A percentile compares a stretch with the other conserved stretches of the same genome.
Evolutionary conservation across 2,797 vertebrate genomes (phyloP).

Genomic region (Dermochelys coriacea): DNA sequence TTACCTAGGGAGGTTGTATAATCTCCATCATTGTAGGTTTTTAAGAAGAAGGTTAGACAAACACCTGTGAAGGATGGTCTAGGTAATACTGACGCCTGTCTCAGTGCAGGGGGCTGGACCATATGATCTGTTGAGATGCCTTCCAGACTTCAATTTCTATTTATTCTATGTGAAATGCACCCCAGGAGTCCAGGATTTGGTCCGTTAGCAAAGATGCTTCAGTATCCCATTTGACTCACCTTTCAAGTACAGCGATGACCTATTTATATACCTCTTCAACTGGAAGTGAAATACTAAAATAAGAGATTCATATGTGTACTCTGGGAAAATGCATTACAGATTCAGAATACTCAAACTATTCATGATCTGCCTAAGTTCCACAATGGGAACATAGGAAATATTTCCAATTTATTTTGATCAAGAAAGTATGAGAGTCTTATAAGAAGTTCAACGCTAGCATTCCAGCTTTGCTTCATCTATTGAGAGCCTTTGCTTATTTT

Average conservation of each 20-base stretch:
- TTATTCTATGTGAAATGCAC: background rate
- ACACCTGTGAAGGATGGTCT: background rate
- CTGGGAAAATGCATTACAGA: background rate
- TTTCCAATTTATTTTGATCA: background rate
- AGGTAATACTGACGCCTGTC: background rate
- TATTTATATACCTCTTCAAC: background rate
- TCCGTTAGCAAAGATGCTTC: background rate
- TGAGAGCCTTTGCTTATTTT: constrained; percentile 3
- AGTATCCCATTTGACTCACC: background rate
- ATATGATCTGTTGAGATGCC: background rate
- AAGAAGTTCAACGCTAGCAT: background rate
- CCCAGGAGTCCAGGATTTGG: background rate
- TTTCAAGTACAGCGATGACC: background rate
- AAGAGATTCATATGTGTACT: background rate
- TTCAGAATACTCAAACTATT: background rate
- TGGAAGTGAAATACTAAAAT: background rate
- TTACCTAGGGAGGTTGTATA: background rate
- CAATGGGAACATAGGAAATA: too few relatives aligned
- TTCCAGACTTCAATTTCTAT: background rate
- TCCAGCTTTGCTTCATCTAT: background rate
- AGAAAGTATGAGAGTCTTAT: background rate
- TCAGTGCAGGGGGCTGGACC: background rate
- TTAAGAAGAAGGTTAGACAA: background rate
- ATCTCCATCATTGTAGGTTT: background rate
- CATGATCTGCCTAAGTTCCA: rapidly evolving